Base-by-base conservation (phyloP, 2,113 vertebrate species). In the Choloepus hoffmanni region DNA sequence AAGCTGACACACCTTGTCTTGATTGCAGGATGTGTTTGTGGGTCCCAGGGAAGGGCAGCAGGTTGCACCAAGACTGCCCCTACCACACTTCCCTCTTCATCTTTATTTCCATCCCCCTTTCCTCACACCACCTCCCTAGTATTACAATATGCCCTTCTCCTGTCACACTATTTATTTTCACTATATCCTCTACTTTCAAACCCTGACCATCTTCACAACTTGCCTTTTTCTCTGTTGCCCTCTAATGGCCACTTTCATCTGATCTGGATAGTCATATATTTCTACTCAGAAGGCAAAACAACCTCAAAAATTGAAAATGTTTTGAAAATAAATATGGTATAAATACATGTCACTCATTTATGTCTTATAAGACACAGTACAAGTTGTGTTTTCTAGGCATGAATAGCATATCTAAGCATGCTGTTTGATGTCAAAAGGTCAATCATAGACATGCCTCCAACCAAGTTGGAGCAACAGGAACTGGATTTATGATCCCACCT, bases 231-330 rank as follows among this genome's bases (percentile, higher is more conserved):
- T 65, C 43, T 81, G 2, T 8, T 77, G 8, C 93, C 62, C 83
- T 89, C 55, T 55, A 50, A 48, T 68, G 30, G 58, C 55, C 28
- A 85, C 30, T 78, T 86, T 72, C 45, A 92, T 82, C 48, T 84
- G 33, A 78, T 78, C 93, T 23, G 48, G 70, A 74, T 67, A 48
- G 23, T n/a, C 65, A 4, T 45, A 28, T 65, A 15, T 90, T 92
- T 96, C 30, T 53, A 48, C 45, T 89, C 85, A 30, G 24, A 81
- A 36, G 50, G 73, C 62, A 93, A 87, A 95, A 33, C 24, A 63
- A 30, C 19, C 92, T 53, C 43, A 55, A 92, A 40, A 36, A 50
- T 50, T 6, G 48, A 85, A 78, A n/a, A 12, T 82, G 74, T 67
- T 65, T 85, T 67, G 10, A 40, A 87, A 88, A 79, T 63, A 95